Evolutionary conservation across 2,888 invertebrate genomes (phyloP).

Genomic region (Bibio marci): DNA sequence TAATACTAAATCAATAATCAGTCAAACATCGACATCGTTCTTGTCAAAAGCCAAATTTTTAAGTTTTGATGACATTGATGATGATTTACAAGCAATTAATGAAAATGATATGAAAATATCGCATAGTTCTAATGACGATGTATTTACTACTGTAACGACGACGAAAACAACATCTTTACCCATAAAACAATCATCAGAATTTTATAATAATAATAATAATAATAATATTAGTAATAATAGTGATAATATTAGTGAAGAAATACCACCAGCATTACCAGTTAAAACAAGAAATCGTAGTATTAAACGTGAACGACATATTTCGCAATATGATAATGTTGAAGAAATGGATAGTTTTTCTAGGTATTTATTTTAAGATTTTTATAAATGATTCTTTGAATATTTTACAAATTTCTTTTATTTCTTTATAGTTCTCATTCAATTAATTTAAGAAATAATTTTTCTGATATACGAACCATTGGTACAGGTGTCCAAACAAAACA

Average conservation of each 20-base stretch:
- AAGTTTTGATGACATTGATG: not conserved
- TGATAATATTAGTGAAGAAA: slow-evolving; percentile 6
- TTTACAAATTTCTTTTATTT: no score
- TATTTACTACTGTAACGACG: not conserved
- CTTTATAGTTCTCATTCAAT: slow-evolving; percentile 19
- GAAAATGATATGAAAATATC: not conserved
- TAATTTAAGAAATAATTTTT: slow-evolving; percentile 33
- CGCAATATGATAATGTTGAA: slow-evolving; percentile 55
- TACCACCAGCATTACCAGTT: slow-evolving; percentile 43
- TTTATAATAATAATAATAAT: slow-evolving; percentile 1
- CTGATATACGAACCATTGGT: slow-evolving; percentile 22
- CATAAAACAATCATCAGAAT: not conserved
- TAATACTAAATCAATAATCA: no score
- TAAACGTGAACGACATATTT: slow-evolving; percentile 40
- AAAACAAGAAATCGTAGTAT: slow-evolving; percentile 31
- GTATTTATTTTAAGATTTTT: slow-evolving; percentile 17
- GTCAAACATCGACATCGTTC: not conserved
- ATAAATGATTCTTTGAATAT: no score
- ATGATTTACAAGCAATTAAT: not conserved
- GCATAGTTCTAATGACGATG: not conserved
- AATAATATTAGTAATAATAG: not conserved
- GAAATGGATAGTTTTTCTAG: slow-evolving; percentile 31
- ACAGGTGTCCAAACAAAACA: slow-evolving; percentile 20
- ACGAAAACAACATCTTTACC: not conserved
- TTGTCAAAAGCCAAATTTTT: not conserved